Base-by-base conservation (phyloP, 2,797 vertebrate species). In the Sciurus carolinensis region DNA sequence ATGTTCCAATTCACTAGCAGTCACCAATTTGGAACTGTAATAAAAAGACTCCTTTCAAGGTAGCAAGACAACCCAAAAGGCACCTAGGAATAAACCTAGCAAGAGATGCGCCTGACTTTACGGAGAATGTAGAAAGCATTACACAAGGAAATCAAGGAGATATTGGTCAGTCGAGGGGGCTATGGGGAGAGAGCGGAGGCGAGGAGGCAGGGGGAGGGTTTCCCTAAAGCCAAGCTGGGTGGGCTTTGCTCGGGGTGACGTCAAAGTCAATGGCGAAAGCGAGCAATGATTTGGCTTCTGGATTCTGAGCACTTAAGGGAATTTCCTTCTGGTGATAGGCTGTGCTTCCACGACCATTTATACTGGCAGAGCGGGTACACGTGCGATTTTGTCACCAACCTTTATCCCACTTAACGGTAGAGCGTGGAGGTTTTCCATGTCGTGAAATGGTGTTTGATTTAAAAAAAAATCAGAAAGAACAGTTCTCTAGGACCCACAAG, bases 71-170 rank as follows among this genome's bases (percentile, higher is more conserved):
- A 59, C 30, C 52, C 82, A 82, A 94, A 82, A 59, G 44, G 15
- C 3, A 52, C 57, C n/a, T 7, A 54, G 47, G 39, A 69, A 95
- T 86, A 94, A 92, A 86, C 77, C 64, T 22, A 62, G 39, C 39
- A 39, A 93, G 85, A 79, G 84, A 90, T 5, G 22, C 33, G 64
- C 87, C 76, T 79, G 57, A 39, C 26, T 88, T 96, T 66, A 96
- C 86, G 85, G 87, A 90, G 90, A 93, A 64, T 93, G 82, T 57
- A 95, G 59, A 95, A 83, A 86, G 85, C 77, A 30, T 90, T 67
- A 57, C 44, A 50, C 81, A 84, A 76, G 57, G 87, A 81, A 83
- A 90, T 79, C 44, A 73, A 94, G 67, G 42, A 44, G 20, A n/a
- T 75, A 7, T 20, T 17, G n/a, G 80, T 39, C 77, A 30, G 33